Percentiles rank a stretch among this genome's conserved stretches.
phyloP scores from a whole-genome alignment of 1,140 invertebrate genomes.

The Aporrectodea caliginosa region DNA sequence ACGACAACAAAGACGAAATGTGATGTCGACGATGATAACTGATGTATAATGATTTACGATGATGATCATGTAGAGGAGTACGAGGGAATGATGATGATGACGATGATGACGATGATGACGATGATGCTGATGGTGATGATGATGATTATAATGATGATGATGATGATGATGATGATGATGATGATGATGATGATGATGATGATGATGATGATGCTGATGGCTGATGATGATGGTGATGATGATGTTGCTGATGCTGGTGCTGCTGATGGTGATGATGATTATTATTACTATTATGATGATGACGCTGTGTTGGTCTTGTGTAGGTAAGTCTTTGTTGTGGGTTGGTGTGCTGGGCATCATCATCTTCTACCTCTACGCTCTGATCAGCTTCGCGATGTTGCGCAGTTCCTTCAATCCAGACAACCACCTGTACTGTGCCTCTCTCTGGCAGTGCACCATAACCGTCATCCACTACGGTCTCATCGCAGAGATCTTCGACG shows the following conservation, averaged over 20 bases:
- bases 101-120: no score
- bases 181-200: conserved; percentile 7
- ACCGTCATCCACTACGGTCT: conserved; percentile 54
- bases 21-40: no score
- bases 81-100: no score
- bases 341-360: conserved; percentile 53
- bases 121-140: no score
- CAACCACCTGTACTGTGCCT: conserved; percentile 48
- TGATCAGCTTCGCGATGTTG: conserved; percentile 51
- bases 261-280: not conserved
- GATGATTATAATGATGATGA: conserved; percentile 4
- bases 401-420: conserved; percentile 44
- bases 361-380: conserved; percentile 53
- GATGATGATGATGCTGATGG: no score
- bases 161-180: not conserved
- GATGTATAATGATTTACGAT: no score
- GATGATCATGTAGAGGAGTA: no score
- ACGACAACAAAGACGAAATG: no score
- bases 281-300: no score
- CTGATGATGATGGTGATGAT: conserved; percentile 1
- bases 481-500: conserved; percentile 54
- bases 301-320: no score
- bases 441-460: conserved; percentile 51
- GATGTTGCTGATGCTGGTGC: not conserved
- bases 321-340: conserved; percentile 54